phyloP scores from a whole-genome alignment of 1,140 invertebrate genomes.

The Battus philenor region DNA sequence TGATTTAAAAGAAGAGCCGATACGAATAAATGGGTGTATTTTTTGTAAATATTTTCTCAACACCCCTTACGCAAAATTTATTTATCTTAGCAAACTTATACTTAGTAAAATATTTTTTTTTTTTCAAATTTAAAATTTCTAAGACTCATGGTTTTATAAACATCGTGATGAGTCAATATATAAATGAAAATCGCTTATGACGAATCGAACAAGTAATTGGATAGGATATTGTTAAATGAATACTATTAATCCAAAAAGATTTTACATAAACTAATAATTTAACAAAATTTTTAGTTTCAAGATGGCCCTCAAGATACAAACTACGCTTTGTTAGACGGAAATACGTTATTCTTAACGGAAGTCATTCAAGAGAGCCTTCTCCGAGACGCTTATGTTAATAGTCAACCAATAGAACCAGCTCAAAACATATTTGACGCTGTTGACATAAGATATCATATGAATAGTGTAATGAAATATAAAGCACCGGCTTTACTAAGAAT shows the following conservation, averaged over 20 bases:
- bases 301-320: conserved; percentile 22
- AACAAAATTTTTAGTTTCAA: conserved; percentile 46
- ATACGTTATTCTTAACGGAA: conserved; percentile 56
- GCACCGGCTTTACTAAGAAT: conserved; percentile 51
- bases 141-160: too few species aligned
- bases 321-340: conserved; percentile 38
- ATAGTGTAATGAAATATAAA: conserved; percentile 42
- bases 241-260: conserved; percentile 13
- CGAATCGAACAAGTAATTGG: too few species aligned
- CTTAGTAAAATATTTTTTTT: too few species aligned
- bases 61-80: too few species aligned
- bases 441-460: conserved; percentile 34
- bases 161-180: too few species aligned
- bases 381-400: conserved; percentile 31
- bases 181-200: too few species aligned
- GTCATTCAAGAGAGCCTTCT: conserved; percentile 57
- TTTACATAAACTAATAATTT: background rate
- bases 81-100: too few species aligned
- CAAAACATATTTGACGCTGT: conserved; percentile 37
- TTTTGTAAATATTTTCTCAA: too few species aligned
- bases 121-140: too few species aligned
- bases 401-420: conserved; percentile 23
- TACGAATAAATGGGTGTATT: too few species aligned
- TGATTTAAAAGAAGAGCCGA: too few species aligned
- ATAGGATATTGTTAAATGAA: too few species aligned